Base-by-base conservation (phyloP, 2,888 invertebrate genomes). In the Thumatha senex region DNA sequence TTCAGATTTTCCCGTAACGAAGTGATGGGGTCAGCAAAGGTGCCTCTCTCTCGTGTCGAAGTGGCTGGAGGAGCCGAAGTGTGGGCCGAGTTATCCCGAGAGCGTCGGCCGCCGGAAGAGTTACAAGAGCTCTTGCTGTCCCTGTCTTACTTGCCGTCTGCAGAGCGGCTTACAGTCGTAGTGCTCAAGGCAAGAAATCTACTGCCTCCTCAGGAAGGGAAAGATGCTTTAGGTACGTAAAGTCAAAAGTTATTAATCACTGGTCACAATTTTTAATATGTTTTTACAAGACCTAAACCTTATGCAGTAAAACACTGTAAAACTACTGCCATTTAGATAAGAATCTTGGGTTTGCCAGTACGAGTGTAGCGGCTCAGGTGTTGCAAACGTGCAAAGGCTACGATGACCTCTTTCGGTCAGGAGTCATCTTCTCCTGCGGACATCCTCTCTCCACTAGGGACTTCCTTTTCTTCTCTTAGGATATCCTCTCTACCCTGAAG, bases 81-180 rank as follows among this genome's bases (percentile, higher is more conserved):
- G 40, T 98, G 97, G 97, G 97, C 97, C 0, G 97, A 97, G 72
- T 93, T 98, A 35, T 94, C 95, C 41, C 94, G 96, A 56, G 96
- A 96, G 71, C 95, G 95, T 65, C 95, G 96, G 71, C 96, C 96
- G 0, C 95, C 95, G 1, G 96, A 96, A 72, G 96, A 96, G 78
- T 87, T 95, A 52, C 96, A 96, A 48, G 97, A 98, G 77, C 89
- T 98, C 29, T 87, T 97, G 58, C 90, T 98, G 46, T 97, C 97
- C 0, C 89, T 98, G 29, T 97, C 97, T 57, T 98, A 97, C 83
- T 88, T 98, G 62, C 97, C 97, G 11, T 97, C 96, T 49, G 97
- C 97, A 1, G 97, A 97, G 79, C 92, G 97, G 46, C 92, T 97
- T 14, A 97, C 97, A 0, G 95, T 97, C 7, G 95, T 95, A 1